Conservation (phyloP, 2,113 vertebrate species). For the Alaudala cheleensis region DNA sequence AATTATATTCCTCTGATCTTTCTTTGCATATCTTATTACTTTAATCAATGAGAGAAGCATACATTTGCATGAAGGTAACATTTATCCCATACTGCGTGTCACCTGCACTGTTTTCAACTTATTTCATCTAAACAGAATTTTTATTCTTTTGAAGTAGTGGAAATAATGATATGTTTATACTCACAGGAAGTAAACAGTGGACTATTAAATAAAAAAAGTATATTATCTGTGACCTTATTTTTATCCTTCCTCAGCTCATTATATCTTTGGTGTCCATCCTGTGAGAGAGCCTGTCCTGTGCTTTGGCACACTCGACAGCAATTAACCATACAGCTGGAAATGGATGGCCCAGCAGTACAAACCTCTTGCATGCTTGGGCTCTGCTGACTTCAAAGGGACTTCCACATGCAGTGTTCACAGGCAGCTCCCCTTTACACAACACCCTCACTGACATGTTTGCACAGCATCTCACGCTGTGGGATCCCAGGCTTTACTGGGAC, state of each 20-base stretch:
- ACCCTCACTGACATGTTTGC: constrained; percentile 16
- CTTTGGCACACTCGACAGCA: neutral
- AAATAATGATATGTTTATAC: constrained; percentile 18
- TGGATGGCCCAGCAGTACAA: neutral
- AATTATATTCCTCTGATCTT: neutral
- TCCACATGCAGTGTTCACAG: neutral
- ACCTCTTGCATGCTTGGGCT: neutral
- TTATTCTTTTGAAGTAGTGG: constrained; percentile 24
- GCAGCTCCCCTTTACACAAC: constrained; percentile 2
- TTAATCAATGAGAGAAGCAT: neutral
- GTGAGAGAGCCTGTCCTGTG: neutral
- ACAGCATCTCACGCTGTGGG: neutral
- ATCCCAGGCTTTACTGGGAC: constrained; percentile 10
- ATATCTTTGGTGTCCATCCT: neutral
- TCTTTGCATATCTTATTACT: neutral
- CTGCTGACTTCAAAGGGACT: constrained; percentile 45
- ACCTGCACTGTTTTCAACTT: neutral
- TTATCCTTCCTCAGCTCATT: neutral
- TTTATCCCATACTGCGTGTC: neutral
- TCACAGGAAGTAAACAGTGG: neutral
- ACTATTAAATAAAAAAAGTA: neutral
- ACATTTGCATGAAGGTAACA: neutral
- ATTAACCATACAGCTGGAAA: neutral
- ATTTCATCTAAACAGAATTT: neutral
- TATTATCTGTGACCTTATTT: neutral